Percentiles rank a stretch among this genome's conserved stretches.
Conservation (phyloP, 2,797 vertebrate genomes). For the Apodemus agrarius region DNA sequence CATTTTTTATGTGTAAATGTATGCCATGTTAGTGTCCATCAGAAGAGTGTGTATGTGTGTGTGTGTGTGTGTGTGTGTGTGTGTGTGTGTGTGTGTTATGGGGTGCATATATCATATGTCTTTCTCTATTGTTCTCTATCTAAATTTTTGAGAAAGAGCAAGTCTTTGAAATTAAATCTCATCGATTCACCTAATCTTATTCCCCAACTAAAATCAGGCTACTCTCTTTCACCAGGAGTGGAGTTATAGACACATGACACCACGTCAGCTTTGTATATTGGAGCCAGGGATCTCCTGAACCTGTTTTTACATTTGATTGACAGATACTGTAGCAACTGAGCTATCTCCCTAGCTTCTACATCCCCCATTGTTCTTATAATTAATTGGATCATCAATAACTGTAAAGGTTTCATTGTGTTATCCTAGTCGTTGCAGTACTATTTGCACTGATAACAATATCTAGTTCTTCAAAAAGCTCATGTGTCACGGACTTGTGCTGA, state of each 20-base stretch:
- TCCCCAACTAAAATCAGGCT: background rate
- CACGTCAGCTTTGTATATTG: background rate
- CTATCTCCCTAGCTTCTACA: background rate
- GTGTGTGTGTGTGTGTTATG: background rate
- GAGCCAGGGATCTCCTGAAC: background rate
- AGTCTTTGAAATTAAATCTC: background rate
- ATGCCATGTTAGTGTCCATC: background rate
- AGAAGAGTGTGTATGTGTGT: background rate
- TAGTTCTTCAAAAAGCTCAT: background rate
- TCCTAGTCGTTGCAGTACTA: background rate
- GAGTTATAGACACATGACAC: background rate
- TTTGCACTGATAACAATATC: background rate
- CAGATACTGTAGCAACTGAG: background rate
- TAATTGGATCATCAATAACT: background rate
- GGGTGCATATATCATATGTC: background rate
- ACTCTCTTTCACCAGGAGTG: background rate
- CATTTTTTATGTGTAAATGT: background rate
- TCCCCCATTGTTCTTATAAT: background rate
- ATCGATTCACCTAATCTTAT: background rate
- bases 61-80: background rate
- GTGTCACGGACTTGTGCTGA: background rate
- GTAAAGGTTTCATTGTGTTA: background rate
- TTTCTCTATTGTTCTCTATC: background rate
- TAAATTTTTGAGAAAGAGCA: background rate
- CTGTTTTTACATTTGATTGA: background rate